Conservation (phyloP, 2,113 vertebrate genomes). For the Uropsilus gracilis region DNA sequence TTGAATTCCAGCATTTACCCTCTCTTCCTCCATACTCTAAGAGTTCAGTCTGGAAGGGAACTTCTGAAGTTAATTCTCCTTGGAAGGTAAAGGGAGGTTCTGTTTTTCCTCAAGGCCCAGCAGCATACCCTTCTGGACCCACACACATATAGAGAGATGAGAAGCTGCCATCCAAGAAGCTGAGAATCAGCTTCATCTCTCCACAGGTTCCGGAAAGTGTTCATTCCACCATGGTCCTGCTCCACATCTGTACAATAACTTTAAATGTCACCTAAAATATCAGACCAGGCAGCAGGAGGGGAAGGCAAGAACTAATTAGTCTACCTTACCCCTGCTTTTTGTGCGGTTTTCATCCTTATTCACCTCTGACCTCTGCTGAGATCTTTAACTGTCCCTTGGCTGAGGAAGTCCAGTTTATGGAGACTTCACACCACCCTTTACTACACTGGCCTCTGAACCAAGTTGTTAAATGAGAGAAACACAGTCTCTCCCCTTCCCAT, state of each 20-base stretch:
- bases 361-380: neutral
- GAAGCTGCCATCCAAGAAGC: neutral
- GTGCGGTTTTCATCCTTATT: neutral
- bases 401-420: neutral
- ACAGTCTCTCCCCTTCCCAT: neutral
- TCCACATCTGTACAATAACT: constrained; percentile 15
- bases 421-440: neutral
- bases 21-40: neutral
- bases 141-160: neutral
- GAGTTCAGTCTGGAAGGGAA: neutral
- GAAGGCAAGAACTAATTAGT: neutral
- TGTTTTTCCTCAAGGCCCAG: neutral
- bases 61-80: neutral
- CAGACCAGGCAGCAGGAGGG: neutral
- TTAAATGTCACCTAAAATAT: constrained; percentile 61
- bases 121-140: neutral
- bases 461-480: neutral
- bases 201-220: neutral
- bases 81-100: neutral
- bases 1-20: neutral
- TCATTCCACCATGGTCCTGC: neutral
- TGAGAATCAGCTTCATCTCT: neutral
- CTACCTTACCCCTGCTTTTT: neutral
- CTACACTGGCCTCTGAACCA: neutral
- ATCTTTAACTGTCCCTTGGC: constrained; percentile 37